Evolutionary conservation across 2,113 vertebrate genomes (phyloP), one percentile per base, ranked within the genome.

Genomic region (Notarius lentiginosus): DNA sequence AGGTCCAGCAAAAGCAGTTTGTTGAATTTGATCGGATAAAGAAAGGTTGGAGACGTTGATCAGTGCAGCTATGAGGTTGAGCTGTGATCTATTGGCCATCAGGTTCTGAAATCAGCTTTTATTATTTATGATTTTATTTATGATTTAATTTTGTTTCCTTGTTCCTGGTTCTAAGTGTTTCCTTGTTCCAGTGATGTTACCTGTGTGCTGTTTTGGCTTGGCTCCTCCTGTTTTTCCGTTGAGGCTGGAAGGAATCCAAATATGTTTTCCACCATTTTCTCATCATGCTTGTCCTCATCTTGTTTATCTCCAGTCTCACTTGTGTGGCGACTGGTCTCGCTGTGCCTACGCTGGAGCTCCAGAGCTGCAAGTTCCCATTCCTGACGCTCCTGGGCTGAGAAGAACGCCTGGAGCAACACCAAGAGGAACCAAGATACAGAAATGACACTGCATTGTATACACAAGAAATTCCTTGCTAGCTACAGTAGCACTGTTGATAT

Each of bases 251-350:
- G 93, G 89, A 97, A 96, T 0, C 94, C 93, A 53, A 96, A 95
- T 34, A 94, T 89, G 79, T 91, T 90, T 73, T 96, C 95, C 75
- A 95, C 95, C 93, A 96, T 95, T 82, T 96, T 94, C 0, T 93
- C 91, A 61, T 96, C 95, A 0, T 81, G 92, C 87, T 93, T 17
- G 4, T 84, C 80, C 2, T 90, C 79, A 77, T 94, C 88, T 12
- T 61, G 27, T 56, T 92, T 79, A 0, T 83, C 3, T 81, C 82
- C 15, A 41, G 60, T 27, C 17, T 73, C 34, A 0, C 79, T 87
- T 53, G 93, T 93, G 58, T 84, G 79, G 7, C 84, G 86, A 53
- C 88, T 17, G 11, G 66, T 9, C 0, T 91, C 70, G 2, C 89
- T 89, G 10, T 90, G 91, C 22, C 81, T 87, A 63, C 86, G 86